Percentiles rank a stretch among this genome's conserved stretches.
Evolutionary conservation across 2,888 invertebrate species (phyloP).

Genomic region (Lasius platythorax): DNA sequence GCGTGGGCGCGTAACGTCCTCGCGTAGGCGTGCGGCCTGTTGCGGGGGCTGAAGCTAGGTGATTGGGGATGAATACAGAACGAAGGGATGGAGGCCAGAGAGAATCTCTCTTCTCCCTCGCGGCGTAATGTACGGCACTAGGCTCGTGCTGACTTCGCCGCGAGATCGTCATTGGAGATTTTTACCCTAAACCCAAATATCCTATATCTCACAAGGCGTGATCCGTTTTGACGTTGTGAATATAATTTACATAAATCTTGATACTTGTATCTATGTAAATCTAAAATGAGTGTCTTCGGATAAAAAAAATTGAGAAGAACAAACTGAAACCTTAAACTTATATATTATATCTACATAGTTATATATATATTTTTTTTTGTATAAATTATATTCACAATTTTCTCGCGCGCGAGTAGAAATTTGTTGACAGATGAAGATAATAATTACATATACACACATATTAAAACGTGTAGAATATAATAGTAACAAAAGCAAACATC

Average conservation of each 20-base stretch:
- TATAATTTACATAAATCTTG: conserved; percentile 1
- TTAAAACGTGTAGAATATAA: neutral
- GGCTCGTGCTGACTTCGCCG: neutral
- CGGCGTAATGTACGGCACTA: neutral
- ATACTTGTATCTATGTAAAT: neutral
- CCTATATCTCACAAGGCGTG: neutral
- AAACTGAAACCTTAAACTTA: neutral
- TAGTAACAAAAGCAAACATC: neutral
- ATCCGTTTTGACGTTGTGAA: neutral
- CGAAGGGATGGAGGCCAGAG: conserved; percentile 8
- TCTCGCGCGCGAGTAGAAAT: neutral
- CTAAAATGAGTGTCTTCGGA: neutral
- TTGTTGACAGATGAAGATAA: neutral
- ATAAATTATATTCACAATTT: neutral
- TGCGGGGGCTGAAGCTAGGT: conserved; percentile 72
- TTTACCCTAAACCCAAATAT: neutral
- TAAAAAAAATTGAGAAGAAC: neutral
- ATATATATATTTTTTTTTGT: neutral
- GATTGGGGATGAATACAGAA: conserved; percentile 63
- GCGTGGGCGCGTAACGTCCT: conserved; percentile 63
- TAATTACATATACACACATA: neutral
- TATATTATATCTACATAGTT: neutral
- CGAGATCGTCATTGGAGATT: conserved; percentile 1
- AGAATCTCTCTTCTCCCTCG: conserved; percentile 34
- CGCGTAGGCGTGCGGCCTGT: conserved; percentile 79